Base-by-base conservation (phyloP, 2,888 invertebrate genomes). In the Euproctis similis region DNA sequence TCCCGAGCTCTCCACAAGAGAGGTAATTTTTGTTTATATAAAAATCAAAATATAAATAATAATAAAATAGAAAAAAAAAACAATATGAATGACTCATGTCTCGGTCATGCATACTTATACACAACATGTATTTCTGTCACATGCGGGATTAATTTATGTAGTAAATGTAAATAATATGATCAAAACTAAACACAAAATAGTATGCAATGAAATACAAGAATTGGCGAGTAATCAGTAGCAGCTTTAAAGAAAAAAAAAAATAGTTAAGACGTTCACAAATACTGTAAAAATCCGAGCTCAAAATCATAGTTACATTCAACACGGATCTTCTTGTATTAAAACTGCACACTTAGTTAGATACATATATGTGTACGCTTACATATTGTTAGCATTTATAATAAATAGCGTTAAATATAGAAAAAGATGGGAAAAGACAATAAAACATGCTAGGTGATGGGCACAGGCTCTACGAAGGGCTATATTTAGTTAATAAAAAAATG, bases 1-100 rank as follows among this genome's bases (percentile, higher is more conserved):
- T 85, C 82, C 81, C 71, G 82, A 84, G 84, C 80, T 82, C 82
- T 82, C 81, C 84, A 85, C 84, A 68, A 75, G 80, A 80, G 82
- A 84, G 82, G 59, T 66, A 71, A 46, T 60, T 21, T 24, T 50
- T 60, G 8, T 12, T 14, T 14, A 4, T 54, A 67, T 58, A 50
- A 40, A 39, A 57, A n/a, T n/a, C n/a, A n/a, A 54, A 54, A 57
- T 50, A 59, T 50, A 63, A 56, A 55, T 56, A 52, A 44, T 53
- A 57, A 55, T 50, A 48, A 56, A 49, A 56, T 43, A 40, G 39
- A 44, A 46, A 42, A 53, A 30, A 41, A 46, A 46, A 46, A 53
- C 4, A 22, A 22, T 60, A 64, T 62, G 57, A 34, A 66, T 67
- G 68, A 71, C 66, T 46, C 12, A 35, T 39, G n/a, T n/a, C n/a